Percentiles rank a stretch among this genome's conserved stretches.
phyloP scores from a whole-genome alignment of 2,888 invertebrate species.

The Exephanes ischioxanthus region DNA sequence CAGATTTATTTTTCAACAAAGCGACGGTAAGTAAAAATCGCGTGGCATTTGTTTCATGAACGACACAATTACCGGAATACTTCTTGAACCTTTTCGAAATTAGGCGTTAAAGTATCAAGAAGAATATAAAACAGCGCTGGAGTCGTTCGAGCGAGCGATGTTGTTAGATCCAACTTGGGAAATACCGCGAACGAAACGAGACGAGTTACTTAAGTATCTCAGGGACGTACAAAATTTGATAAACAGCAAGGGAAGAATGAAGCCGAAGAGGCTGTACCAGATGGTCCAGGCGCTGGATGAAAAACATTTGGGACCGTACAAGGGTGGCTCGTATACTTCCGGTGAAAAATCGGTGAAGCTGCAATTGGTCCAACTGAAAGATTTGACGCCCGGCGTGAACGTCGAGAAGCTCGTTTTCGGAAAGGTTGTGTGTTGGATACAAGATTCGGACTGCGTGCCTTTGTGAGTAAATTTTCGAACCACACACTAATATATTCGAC shows the following conservation, averaged over 20 bases:
- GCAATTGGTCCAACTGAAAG: slow-evolving; percentile 85
- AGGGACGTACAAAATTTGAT: slow-evolving; percentile 88
- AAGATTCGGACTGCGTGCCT: slow-evolving; percentile 91
- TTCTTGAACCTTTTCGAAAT: slow-evolving; percentile 20
- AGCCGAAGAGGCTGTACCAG: slow-evolving; percentile 89
- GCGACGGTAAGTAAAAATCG: slow-evolving; percentile 89
- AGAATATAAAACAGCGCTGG: slow-evolving; percentile 89
- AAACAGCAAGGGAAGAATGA: slow-evolving; percentile 90
- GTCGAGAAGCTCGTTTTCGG: slow-evolving; percentile 90
- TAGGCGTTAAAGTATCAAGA: slow-evolving; percentile 93
- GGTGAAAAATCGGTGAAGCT: slow-evolving; percentile 86
- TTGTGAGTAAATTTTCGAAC: slow-evolving; percentile 88
- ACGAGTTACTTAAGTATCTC: slow-evolving; percentile 89
- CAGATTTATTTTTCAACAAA: slow-evolving; percentile 94
- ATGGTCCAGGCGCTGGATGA: slow-evolving; percentile 89
- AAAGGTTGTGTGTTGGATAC: slow-evolving; percentile 93
- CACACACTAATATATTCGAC: not conserved
- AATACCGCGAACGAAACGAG: slow-evolving; percentile 88
- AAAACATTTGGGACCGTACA: slow-evolving; percentile 90
- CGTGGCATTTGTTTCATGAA: not conserved
- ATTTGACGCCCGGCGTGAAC: slow-evolving; percentile 89
- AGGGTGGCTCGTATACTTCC: slow-evolving; percentile 87
- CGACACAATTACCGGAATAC: not conserved
- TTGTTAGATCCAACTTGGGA: slow-evolving; percentile 92
- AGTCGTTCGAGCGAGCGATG: slow-evolving; percentile 89